These are phyloP conservation scores for Aurelia sp. DNA, from an alignment of 30 jellyfish, hydroid and myxozoan genomes.

Conservation along the genomic window DNA sequence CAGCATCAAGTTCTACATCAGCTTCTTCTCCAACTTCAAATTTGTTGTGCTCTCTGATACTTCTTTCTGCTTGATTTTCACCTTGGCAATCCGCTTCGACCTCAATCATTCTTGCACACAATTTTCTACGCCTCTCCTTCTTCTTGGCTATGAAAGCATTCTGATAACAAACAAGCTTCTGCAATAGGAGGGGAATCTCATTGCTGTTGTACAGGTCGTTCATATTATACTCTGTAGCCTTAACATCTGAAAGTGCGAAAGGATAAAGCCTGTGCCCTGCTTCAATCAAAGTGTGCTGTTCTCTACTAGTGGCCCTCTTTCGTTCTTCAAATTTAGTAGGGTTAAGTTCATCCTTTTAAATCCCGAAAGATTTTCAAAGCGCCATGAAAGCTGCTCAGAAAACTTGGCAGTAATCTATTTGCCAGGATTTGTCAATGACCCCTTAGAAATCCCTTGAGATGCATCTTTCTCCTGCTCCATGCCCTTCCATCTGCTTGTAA, in stretches of 20 bases:
- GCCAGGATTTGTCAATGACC: not conserved
- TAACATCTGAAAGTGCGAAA: conserved; percentile 18
- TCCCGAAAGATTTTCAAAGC: conserved; percentile 31
- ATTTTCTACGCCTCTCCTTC: conserved; percentile 11
- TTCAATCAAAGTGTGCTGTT: conserved; percentile 35
- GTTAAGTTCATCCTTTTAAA: no score
- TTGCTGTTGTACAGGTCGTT: conserved; percentile 6
- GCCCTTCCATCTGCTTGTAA: conserved; percentile 54
- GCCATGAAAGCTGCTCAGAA: conserved; percentile 51
- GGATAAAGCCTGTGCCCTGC: conserved; percentile 21
- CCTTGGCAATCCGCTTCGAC: not conserved
- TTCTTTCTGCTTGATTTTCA: not conserved
- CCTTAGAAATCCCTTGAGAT: conserved; percentile 32
- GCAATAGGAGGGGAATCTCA: conserved; percentile 24
- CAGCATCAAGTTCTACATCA: no score
- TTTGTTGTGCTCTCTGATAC: not conserved
- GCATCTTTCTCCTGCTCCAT: conserved; percentile 41
- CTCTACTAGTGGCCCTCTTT: conserved; percentile 16
- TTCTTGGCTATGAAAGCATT: conserved; percentile 14
- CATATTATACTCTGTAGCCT: conserved; percentile 11
- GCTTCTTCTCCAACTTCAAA: no score
- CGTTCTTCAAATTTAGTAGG: conserved; percentile 32
- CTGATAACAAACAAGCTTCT: conserved; percentile 3
- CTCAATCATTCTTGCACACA: no score
- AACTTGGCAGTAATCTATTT: conserved; percentile 6